Percentiles rank a stretch among this genome's conserved stretches.
Conservation (phyloP, 2,888 invertebrate species). For the Caenorhabditis becei region DNA sequence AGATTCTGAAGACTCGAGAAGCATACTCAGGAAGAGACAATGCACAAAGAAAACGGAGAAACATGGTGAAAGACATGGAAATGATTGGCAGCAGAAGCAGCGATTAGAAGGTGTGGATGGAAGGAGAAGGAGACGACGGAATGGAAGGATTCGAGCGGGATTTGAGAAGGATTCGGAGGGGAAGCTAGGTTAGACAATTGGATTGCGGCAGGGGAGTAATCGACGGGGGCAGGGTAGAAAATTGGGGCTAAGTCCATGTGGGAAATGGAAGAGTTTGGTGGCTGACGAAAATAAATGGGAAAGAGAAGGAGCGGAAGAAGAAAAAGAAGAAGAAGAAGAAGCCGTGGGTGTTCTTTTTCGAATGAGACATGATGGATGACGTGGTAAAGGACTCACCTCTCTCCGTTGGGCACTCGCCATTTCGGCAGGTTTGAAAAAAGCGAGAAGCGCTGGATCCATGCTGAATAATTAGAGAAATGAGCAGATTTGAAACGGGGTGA, state of each 20-base stretch:
- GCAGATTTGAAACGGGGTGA: background rate
- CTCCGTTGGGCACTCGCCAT: slow-evolving; percentile 53
- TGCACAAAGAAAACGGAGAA: slow-evolving; percentile 29
- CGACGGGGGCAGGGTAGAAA: slow-evolving; percentile 3
- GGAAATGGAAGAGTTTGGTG: slow-evolving; percentile 20
- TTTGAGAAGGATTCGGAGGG: background rate
- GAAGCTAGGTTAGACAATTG: slow-evolving; percentile 39
- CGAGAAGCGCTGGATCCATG: slow-evolving; percentile 60
- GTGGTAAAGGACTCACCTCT: slow-evolving; percentile 50
- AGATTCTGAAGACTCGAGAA: slow-evolving; percentile 1
- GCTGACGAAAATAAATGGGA: slow-evolving; percentile 26
- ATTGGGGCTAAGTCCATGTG: slow-evolving; percentile 31
- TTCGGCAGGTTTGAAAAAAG: slow-evolving; percentile 55
- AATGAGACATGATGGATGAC: slow-evolving; percentile 4
- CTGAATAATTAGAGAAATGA: slow-evolving; percentile 21
- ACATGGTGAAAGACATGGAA: slow-evolving; percentile 13
- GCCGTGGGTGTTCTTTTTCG: background rate
- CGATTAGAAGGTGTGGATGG: slow-evolving; percentile 25
- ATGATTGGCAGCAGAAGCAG: slow-evolving; percentile 9
- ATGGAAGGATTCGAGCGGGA: slow-evolving; percentile 3
- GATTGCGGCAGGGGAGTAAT: slow-evolving; percentile 28
- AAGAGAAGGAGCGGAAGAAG: slow-evolving; percentile 21
- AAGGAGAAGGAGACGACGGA: slow-evolving; percentile 10
- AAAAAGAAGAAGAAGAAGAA: background rate
- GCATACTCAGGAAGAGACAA: slow-evolving; percentile 31